phyloP scores from a whole-genome alignment of 35 echinoderm and acorn worm genomes.

The Lytechinus pictus region DNA sequence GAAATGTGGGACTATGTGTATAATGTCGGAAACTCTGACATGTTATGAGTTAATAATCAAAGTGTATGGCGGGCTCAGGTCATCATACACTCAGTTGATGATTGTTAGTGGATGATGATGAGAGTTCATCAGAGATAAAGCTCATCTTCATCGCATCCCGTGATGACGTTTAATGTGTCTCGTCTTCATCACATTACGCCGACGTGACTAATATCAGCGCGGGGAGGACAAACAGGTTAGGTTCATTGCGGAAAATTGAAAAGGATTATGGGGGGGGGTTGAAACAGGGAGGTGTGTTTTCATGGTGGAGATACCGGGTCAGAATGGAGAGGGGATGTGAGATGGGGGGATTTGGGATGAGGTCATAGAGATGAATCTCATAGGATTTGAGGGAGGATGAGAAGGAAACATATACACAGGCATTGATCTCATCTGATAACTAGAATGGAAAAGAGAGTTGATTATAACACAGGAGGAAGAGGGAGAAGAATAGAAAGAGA shows the following conservation, averaged over 20 bases:
- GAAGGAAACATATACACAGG: not conserved
- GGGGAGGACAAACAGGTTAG: not conserved
- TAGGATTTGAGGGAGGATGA: not conserved
- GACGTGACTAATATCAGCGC: not conserved
- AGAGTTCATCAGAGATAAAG: not conserved
- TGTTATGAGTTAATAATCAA: not conserved
- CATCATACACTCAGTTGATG: not conserved
- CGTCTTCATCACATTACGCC: not conserved
- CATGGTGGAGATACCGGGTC: not conserved
- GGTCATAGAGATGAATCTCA: not conserved
- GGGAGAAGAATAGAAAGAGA: not conserved
- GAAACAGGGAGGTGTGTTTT: not conserved
- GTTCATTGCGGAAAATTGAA: not conserved
- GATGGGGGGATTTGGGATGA: not conserved
- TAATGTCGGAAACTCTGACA: too few species aligned
- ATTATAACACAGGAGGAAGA: not conserved
- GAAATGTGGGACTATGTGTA: too few species aligned
- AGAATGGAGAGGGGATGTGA: not conserved
- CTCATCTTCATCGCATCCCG: not conserved
- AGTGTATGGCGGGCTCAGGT: not conserved
- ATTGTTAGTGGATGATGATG: not conserved
- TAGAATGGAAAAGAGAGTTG: not conserved
- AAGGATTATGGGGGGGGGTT: not conserved
- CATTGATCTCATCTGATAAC: not conserved
- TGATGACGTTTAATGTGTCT: conserved; percentile 10